These are phyloP conservation scores for Drosophila bocki DNA, from an alignment of 1,140 invertebrate species.

Conservation along the genomic window DNA sequence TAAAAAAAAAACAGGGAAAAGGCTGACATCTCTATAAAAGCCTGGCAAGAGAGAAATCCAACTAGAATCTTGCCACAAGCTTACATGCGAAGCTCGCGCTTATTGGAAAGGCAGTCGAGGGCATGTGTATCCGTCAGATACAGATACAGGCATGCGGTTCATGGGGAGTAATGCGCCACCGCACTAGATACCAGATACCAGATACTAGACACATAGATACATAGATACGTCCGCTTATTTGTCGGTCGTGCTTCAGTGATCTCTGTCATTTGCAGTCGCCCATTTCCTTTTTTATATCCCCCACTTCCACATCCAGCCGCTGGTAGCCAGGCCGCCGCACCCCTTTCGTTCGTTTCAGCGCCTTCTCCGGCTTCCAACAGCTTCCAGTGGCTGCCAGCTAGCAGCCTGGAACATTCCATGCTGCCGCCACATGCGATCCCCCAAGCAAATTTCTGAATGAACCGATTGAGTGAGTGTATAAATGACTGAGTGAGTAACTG, in stretches of 20 bases:
- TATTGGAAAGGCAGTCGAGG: slow-evolving; percentile 40
- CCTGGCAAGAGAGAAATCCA: not conserved
- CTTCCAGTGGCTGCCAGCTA: slow-evolving; percentile 53
- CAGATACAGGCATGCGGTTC: slow-evolving; percentile 24
- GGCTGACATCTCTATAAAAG: not conserved
- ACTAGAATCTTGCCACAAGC: slow-evolving; percentile 18
- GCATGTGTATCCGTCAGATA: slow-evolving; percentile 45
- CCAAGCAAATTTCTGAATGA: slow-evolving; percentile 48
- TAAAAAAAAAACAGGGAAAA: not conserved
- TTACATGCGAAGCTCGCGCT: slow-evolving; percentile 14
- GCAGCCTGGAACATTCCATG: slow-evolving; percentile 35
- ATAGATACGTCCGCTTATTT: slow-evolving; percentile 70
- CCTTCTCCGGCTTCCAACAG: slow-evolving; percentile 49
- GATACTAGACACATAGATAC: slow-evolving; percentile 54
- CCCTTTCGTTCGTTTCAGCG: slow-evolving; percentile 55
- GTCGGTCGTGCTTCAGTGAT: slow-evolving; percentile 81
- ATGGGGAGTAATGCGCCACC: slow-evolving; percentile 55
- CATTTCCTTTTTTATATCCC: slow-evolving; percentile 78
- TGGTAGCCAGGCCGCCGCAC: slow-evolving; percentile 54
- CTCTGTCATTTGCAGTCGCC: slow-evolving; percentile 80
- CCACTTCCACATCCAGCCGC: slow-evolving; percentile 50
- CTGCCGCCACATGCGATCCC: slow-evolving; percentile 42
- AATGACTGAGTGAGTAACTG: slow-evolving; percentile 12
- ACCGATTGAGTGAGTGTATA: slow-evolving; percentile 30
- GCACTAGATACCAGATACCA: slow-evolving; percentile 56